These are phyloP conservation scores for Tetropium fuscum DNA, from an alignment of 2,888 invertebrate genomes.

Conservation along the genomic window DNA sequence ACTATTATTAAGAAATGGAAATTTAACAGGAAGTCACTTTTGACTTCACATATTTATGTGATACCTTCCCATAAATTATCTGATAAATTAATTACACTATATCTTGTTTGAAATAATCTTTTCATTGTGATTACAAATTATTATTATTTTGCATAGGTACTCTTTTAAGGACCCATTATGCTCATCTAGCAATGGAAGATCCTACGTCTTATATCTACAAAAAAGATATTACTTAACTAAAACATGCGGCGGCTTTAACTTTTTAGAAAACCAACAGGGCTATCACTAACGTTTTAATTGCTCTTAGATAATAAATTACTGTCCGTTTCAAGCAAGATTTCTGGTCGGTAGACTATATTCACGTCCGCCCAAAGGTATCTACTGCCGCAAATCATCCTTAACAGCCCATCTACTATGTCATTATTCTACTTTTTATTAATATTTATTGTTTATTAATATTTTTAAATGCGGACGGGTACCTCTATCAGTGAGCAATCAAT, in stretches of 20 bases:
- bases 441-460: conserved; percentile 56
- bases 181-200: too few relatives aligned
- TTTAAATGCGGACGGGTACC: not conserved
- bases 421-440: conserved; percentile 57
- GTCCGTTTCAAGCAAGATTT: conserved; percentile 10
- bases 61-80: too few relatives aligned
- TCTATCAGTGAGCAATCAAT: not conserved
- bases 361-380: conserved; percentile 51
- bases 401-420: conserved; percentile 54
- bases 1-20: too few relatives aligned
- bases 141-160: too few relatives aligned
- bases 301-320: conserved; percentile 11
- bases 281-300: conserved; percentile 15
- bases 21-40: too few relatives aligned
- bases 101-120: too few relatives aligned
- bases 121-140: too few relatives aligned
- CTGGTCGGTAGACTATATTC: conserved; percentile 7
- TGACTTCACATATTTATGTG: too few relatives aligned
- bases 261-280: conserved; percentile 6
- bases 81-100: too few relatives aligned
- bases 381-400: conserved; percentile 56
- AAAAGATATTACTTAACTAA: too few relatives aligned
- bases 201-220: too few relatives aligned
- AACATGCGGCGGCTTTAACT: conserved; percentile 3
- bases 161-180: too few relatives aligned